A percentile compares a stretch with the other conserved stretches of the same genome.
These are phyloP conservation scores for Macrosiphum euphorbiae DNA, from an alignment of 2,888 invertebrate species.

Conservation along the genomic window DNA sequence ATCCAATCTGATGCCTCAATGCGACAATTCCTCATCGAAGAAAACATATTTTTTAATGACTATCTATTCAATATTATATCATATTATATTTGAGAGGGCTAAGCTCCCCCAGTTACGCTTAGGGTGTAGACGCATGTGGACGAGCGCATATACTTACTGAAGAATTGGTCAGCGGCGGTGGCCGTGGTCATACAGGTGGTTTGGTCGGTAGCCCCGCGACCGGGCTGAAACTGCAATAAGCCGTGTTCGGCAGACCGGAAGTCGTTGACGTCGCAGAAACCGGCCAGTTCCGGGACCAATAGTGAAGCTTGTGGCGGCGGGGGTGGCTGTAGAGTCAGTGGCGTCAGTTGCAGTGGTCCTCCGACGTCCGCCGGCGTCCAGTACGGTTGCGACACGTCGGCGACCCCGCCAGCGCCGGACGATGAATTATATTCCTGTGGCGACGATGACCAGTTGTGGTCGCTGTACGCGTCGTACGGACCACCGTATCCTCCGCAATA, in stretches of 20 bases:
- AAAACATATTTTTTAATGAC: too few species aligned
- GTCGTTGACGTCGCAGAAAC: not conserved
- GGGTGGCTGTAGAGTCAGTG: not conserved
- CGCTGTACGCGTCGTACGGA: conserved; percentile 24
- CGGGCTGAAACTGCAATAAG: not conserved
- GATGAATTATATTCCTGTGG: not conserved
- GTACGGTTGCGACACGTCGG: not conserved
- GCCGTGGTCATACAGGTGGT: not conserved
- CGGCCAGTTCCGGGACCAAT: not conserved
- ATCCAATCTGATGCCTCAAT: too few species aligned
- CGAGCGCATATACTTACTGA: not conserved
- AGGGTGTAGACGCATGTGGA: not conserved
- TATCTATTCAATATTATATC: too few species aligned
- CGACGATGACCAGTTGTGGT: conserved; percentile 28
- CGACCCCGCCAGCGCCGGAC: not conserved
- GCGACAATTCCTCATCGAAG: too few species aligned
- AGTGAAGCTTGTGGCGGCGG: not conserved
- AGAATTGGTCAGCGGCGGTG: not conserved
- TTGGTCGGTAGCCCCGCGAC: not conserved
- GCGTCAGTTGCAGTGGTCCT: not conserved
- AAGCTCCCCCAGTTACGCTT: too few species aligned
- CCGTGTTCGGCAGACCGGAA: not conserved
- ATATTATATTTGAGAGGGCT: too few species aligned
- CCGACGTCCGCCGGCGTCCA: not conserved
- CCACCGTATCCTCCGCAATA: conserved; percentile 27